phyloP scores from a whole-genome alignment of 2,113 vertebrate genomes.

The Antechinus flavipes region DNA sequence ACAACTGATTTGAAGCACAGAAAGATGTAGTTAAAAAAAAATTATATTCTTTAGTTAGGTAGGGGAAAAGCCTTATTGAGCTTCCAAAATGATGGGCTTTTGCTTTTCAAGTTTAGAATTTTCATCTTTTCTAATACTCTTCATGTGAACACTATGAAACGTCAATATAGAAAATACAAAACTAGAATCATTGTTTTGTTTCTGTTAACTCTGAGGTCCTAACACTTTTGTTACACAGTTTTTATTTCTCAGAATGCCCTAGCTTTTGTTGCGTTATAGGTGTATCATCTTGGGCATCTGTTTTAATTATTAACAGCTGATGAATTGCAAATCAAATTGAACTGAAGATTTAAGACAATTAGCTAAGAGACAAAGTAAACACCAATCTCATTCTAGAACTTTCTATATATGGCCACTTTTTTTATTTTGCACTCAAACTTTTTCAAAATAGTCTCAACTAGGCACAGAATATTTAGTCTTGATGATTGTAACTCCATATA shows the following conservation, averaged over 20 bases:
- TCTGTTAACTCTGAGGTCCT: slow-evolving; percentile 21
- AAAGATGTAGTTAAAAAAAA: slow-evolving; percentile 1
- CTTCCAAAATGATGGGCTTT: slow-evolving; percentile 23
- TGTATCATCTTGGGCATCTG: background rate
- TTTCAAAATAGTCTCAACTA: slow-evolving; percentile 40
- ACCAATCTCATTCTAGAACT: background rate
- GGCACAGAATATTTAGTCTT: slow-evolving; percentile 18
- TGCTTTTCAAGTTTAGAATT: slow-evolving; percentile 29
- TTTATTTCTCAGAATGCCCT: slow-evolving; percentile 3
- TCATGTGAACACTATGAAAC: background rate
- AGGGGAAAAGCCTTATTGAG: slow-evolving; percentile 9
- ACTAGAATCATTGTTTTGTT: background rate
- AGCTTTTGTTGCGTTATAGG: slow-evolving; percentile 13
- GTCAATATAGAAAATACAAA: background rate
- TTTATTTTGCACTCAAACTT: slow-evolving; percentile 37
- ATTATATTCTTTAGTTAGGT: background rate
- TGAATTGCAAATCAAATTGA: background rate
- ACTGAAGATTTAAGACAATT: background rate
- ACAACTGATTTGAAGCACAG: slow-evolving; percentile 19
- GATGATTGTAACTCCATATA: slow-evolving; percentile 45
- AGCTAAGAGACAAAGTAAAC: background rate
- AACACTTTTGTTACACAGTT: slow-evolving; percentile 11
- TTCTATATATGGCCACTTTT: too few relatives aligned
- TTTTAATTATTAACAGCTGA: slow-evolving; percentile 19
- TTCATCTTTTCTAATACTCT: background rate